phyloP scores from a whole-genome alignment of 2,888 invertebrate species.

The Hirtodrosophila cameraria region DNA sequence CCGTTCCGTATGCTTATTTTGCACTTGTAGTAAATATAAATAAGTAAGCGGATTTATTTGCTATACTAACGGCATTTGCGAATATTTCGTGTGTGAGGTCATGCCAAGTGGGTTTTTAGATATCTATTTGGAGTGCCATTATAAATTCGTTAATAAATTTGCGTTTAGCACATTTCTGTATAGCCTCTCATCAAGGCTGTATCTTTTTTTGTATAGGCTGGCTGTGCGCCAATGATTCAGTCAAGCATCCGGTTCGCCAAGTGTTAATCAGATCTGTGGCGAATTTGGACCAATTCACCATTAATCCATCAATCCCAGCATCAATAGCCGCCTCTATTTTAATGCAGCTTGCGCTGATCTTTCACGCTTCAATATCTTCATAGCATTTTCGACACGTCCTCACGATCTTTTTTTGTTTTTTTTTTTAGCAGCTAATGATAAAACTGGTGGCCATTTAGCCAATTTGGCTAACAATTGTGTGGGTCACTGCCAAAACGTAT shows the following conservation, averaged over 20 bases:
- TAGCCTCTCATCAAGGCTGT: constrained; percentile 49
- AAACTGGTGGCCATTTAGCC: constrained; percentile 27
- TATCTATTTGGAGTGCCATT: constrained; percentile 48
- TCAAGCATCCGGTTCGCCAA: constrained; percentile 57
- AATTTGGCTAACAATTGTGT: constrained; percentile 25
- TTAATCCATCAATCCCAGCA: constrained; percentile 38
- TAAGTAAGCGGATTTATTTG: constrained; percentile 55
- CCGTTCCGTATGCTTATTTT: constrained; percentile 51
- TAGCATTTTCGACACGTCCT: constrained; percentile 53
- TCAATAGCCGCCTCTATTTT: constrained; percentile 46
- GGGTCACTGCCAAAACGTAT: constrained; percentile 31
- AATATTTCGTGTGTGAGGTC: constrained; percentile 53
- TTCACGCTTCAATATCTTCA: constrained; percentile 39
- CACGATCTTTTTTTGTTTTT: constrained; percentile 32
- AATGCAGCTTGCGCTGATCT: constrained; percentile 30
- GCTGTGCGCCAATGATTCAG: constrained; percentile 30
- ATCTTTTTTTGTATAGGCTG: constrained; percentile 18
- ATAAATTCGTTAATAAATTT: constrained; percentile 58
- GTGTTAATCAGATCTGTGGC: constrained; percentile 67
- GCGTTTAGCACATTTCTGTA: constrained; percentile 67
- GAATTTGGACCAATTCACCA: constrained; percentile 30
- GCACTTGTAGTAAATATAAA: constrained; percentile 21
- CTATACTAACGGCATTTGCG: constrained; percentile 56
- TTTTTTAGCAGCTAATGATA: not conserved
- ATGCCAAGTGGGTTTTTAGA: constrained; percentile 35